A percentile compares a stretch with the other conserved stretches of the same genome.
phyloP scores from a whole-genome alignment of 2,113 vertebrate species.

The Thalassoma bifasciatum region DNA sequence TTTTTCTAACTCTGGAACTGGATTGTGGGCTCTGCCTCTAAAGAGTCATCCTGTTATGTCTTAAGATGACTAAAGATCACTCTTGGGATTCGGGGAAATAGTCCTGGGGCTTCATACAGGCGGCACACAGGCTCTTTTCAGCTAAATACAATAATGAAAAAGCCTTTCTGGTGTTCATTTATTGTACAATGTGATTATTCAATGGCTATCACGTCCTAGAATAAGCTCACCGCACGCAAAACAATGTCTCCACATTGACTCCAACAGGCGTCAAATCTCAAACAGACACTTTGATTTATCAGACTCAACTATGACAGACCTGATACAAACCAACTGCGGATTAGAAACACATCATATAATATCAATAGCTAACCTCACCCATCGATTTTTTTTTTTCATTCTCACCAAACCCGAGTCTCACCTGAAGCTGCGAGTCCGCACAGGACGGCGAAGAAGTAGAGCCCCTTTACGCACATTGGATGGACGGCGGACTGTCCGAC shows the following conservation, averaged over 20 bases:
- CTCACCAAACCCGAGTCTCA: conserved; percentile 51
- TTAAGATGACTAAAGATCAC: background rate
- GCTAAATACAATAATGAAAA: background rate
- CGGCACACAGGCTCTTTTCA: background rate
- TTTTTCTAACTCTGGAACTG: conserved; percentile 14
- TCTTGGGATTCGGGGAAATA: background rate
- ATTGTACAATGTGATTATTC: background rate
- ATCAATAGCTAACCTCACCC: too few species aligned
- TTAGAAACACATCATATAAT: too few species aligned
- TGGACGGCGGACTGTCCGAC: conserved; percentile 21
- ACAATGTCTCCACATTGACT: too few species aligned
- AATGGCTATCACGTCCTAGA: background rate
- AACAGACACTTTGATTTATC: background rate
- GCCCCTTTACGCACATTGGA: conserved; percentile 67
- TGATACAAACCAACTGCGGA: background rate
- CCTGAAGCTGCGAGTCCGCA: conserved; percentile 79
- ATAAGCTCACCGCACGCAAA: background rate
- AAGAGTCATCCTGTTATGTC: conserved; percentile 22
- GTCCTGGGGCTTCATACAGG: background rate
- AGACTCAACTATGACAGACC: background rate
- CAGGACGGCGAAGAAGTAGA: conserved; percentile 69
- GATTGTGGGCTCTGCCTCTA: background rate
- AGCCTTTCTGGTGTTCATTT: background rate
- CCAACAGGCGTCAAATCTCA: background rate
- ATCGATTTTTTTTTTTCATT: background rate